A percentile compares a stretch with the other conserved stretches of the same genome.
These are phyloP conservation scores for Drepana arcuata DNA, from an alignment of 1,140 invertebrate species.

Conservation along the genomic window DNA sequence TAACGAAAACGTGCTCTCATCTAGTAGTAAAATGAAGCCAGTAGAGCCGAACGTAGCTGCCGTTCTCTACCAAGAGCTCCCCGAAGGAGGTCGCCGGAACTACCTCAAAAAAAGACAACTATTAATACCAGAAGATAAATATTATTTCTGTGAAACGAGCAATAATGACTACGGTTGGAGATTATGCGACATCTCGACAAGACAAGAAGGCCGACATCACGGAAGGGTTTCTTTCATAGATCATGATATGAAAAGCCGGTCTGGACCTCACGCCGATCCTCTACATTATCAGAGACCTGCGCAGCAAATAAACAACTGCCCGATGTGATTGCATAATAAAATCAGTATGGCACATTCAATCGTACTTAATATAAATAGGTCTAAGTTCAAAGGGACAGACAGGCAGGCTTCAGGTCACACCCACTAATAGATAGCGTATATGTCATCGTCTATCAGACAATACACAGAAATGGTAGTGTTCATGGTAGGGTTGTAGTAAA, in stretches of 20 bases:
- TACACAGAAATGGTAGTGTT: too few relatives aligned
- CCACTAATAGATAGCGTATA: too few relatives aligned
- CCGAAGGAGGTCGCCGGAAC: slow-evolving; percentile 11
- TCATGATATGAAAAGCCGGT: slow-evolving; percentile 2
- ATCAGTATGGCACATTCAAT: too few relatives aligned
- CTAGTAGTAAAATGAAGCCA: slow-evolving; percentile 9
- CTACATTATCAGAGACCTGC: slow-evolving; percentile 6
- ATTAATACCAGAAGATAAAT: slow-evolving; percentile 9
- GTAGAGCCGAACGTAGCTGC: slow-evolving; percentile 8
- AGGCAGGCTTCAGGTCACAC: too few relatives aligned
- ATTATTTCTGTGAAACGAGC: slow-evolving; percentile 15
- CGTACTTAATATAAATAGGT: too few relatives aligned
- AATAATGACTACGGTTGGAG: slow-evolving; percentile 13
- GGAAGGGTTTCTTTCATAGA: slow-evolving; percentile 4
- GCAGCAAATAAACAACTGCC: too few relatives aligned
- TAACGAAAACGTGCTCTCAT: not conserved
- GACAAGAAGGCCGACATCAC: not conserved
- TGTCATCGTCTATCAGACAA: too few relatives aligned
- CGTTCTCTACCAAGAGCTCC: slow-evolving; percentile 4
- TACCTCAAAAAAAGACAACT: slow-evolving; percentile 10
- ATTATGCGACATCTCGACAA: slow-evolving; percentile 4
- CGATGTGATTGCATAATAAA: too few relatives aligned
- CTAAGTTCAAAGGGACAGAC: too few relatives aligned
- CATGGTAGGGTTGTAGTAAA: too few relatives aligned
- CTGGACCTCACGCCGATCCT: slow-evolving; percentile 16